A percentile compares a stretch with the other conserved stretches of the same genome.
These are phyloP conservation scores for Batillaria attramentaria DNA, from an alignment of 1,140 invertebrate genomes.

Conservation along the genomic window DNA sequence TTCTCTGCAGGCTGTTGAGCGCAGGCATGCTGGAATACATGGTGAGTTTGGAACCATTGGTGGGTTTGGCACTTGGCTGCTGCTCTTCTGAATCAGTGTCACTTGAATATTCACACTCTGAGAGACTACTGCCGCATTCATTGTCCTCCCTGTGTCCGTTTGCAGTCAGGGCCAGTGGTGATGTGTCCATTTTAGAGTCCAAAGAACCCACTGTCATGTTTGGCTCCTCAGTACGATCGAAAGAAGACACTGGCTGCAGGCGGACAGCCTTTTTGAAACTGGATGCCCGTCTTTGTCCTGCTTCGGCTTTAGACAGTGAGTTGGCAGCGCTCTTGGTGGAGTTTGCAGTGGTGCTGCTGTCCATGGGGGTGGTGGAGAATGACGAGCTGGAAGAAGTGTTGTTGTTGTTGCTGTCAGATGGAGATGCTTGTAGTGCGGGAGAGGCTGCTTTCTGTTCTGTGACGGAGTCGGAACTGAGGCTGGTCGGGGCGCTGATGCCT, in stretches of 20 bases:
- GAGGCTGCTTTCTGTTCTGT: not conserved
- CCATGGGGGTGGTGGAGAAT: not conserved
- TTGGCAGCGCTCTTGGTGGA: not conserved
- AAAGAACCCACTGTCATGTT: conserved; percentile 26
- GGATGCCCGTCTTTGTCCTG: conserved; percentile 34
- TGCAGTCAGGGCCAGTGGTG: not conserved
- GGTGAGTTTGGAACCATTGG: too few relatives aligned
- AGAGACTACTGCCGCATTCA: not conserved
- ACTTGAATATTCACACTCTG: not conserved
- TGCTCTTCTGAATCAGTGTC: not conserved
- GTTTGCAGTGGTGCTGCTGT: not conserved
- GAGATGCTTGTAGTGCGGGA: not conserved
- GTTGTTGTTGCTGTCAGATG: not conserved
- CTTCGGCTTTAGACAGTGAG: not conserved
- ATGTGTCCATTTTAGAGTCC: not conserved
- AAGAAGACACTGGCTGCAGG: conserved; percentile 44
- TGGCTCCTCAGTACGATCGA: too few relatives aligned
- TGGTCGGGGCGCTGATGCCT: not conserved
- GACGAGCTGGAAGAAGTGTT: not conserved
- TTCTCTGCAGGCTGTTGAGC: conserved; percentile 17
- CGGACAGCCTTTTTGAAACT: conserved; percentile 53
- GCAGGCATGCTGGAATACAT: conserved; percentile 32
- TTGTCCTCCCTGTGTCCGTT: too few relatives aligned
- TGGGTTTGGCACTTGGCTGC: too few relatives aligned
- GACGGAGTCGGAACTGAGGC: not conserved